A percentile compares a stretch with the other conserved stretches of the same genome.
phyloP scores from a whole-genome alignment of 2,113 vertebrate species.

The Glareola pratincola region DNA sequence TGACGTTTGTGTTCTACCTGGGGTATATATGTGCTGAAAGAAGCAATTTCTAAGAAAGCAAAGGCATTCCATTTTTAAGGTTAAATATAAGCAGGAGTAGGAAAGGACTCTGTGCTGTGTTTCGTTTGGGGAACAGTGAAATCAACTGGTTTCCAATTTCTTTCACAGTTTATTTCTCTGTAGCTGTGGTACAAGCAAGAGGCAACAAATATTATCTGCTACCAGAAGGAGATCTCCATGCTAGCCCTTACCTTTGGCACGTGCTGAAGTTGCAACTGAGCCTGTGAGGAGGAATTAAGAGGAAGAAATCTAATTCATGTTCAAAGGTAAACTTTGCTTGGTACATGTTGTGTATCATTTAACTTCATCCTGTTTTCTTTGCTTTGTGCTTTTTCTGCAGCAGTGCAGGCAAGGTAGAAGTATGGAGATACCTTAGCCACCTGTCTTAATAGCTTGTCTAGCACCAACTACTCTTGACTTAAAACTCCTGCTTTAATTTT shows the following conservation, averaged over 20 bases:
- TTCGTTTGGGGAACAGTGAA: background rate
- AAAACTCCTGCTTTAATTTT: background rate
- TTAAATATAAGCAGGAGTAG: background rate
- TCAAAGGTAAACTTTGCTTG: slow-evolving; percentile 5
- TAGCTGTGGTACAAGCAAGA: slow-evolving; percentile 16
- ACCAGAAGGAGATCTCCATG: background rate
- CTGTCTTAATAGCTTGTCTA: background rate
- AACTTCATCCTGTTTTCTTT: background rate
- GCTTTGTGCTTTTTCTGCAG: background rate
- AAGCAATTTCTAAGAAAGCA: background rate
- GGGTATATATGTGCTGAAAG: background rate
- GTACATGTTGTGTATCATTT: background rate
- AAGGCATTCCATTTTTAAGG: background rate
- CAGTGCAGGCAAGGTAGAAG: background rate
- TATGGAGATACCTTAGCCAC: background rate
- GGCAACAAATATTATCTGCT: background rate
- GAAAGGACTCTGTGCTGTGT: background rate
- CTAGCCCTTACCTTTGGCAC: background rate
- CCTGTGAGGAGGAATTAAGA: background rate
- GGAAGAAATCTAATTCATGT: background rate
- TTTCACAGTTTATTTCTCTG: background rate
- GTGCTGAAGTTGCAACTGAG: background rate
- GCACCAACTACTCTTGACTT: background rate
- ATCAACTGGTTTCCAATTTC: background rate
- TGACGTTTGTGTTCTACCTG: background rate